phyloP scores from a whole-genome alignment of 2,888 invertebrate genomes.

The Odiellus spinosus region DNA sequence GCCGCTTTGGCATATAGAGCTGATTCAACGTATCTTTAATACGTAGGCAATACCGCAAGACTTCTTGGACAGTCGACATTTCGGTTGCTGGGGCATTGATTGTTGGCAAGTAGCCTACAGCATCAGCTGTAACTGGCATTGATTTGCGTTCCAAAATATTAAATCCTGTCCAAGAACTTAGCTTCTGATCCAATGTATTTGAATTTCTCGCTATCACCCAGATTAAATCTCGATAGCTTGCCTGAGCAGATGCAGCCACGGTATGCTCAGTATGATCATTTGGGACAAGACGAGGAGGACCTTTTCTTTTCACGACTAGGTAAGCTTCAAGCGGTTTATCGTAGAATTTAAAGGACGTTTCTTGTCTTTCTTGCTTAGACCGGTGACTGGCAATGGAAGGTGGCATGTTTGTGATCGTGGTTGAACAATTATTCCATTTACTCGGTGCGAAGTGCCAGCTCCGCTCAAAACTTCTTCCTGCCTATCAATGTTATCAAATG shows the following conservation, averaged over 20 bases:
- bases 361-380: neutral
- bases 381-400: too few relatives aligned
- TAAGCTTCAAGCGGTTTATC: too few relatives aligned
- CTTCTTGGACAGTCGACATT: neutral
- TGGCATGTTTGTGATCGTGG: too few relatives aligned
- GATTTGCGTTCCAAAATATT: slow-evolving; percentile 9
- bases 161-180: slow-evolving; percentile 16
- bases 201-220: too few relatives aligned
- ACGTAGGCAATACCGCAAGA: too few relatives aligned
- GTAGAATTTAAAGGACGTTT: neutral
- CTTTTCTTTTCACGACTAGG: too few relatives aligned
- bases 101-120: slow-evolving; percentile 10
- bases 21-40: too few relatives aligned
- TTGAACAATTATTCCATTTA: slow-evolving; percentile 4
- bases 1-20: slow-evolving; percentile 20
- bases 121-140: slow-evolving; percentile 6
- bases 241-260: too few relatives aligned
- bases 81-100: slow-evolving; percentile 8
- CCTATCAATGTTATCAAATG: slow-evolving; percentile 1
- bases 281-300: too few relatives aligned
- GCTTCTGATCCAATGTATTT: slow-evolving; percentile 5
- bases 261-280: too few relatives aligned
- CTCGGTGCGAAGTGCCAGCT: neutral
- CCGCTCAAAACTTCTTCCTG: slow-evolving; percentile 3
- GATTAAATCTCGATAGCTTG: too few relatives aligned